phyloP scores from a whole-genome alignment of 2,797 vertebrate genomes.

The Toxotes lorentzi region DNA sequence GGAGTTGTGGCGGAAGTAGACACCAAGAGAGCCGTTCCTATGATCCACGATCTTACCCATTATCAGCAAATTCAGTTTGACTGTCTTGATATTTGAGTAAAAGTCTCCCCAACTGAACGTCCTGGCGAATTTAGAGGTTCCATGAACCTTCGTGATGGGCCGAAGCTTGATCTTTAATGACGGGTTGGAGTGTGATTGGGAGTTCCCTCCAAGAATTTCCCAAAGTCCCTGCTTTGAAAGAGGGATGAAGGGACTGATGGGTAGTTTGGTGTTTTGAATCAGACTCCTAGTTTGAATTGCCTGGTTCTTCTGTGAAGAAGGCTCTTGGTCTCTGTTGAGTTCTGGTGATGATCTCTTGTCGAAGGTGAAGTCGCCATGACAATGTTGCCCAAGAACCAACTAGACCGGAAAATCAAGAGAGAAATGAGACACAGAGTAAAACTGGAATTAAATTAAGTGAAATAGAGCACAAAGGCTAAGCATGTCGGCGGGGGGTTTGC shows the following conservation, averaged over 20 bases:
- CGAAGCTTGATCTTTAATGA: conserved; percentile 75
- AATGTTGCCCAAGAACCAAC: conserved; percentile 82
- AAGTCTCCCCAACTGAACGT: conserved; percentile 98
- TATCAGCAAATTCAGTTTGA: conserved; percentile 95
- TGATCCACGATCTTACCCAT: conserved; percentile 98
- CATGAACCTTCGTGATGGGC: conserved; percentile 69
- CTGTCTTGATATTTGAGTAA: conserved; percentile 96
- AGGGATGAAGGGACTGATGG: conserved; percentile 67
- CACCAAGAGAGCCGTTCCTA: conserved; percentile 96
- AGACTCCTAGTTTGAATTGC: conserved; percentile 51
- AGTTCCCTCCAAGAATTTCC: conserved; percentile 78
- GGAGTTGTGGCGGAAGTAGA: conserved; percentile 96
- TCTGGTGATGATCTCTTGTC: conserved; percentile 62
- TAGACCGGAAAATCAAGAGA: conserved; percentile 54
- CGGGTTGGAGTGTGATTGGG: conserved; percentile 56
- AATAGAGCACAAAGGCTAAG: not conserved
- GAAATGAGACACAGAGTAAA: not conserved
- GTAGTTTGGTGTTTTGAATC: conserved; percentile 76
- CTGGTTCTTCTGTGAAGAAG: conserved; percentile 53
- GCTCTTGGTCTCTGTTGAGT: conserved; percentile 24
- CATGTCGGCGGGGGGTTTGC: not conserved
- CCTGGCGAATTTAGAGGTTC: conserved; percentile 89
- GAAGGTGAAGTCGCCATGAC: conserved; percentile 59
- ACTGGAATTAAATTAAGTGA: not conserved
- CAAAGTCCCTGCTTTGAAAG: conserved; percentile 78